phyloP scores from a whole-genome alignment of 53 echinoderm and acorn worm species.

The Mesocentrotus franciscanus region DNA sequence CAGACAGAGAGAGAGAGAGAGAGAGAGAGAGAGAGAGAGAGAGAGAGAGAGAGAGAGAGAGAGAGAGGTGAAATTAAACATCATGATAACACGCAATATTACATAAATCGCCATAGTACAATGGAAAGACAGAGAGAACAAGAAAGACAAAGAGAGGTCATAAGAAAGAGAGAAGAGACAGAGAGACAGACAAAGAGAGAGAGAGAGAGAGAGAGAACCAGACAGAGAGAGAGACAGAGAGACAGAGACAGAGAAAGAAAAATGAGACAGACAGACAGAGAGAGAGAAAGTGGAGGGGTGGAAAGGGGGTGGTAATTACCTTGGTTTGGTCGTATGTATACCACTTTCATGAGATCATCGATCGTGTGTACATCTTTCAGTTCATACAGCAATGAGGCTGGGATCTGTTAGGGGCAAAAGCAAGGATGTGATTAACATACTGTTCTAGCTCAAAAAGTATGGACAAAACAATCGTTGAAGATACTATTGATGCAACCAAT shows the following conservation, averaged over 20 bases:
- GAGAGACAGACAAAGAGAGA: no score
- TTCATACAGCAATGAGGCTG: slow-evolving; percentile 73
- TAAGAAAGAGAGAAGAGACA: no score
- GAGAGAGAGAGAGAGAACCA: no score
- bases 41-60: not conserved
- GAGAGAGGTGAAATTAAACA: no score
- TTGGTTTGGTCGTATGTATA: slow-evolving; percentile 28
- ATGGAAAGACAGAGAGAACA: no score
- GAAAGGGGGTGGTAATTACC: not conserved
- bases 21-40: no score
- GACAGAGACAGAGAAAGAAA: no score
- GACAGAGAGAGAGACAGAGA: not conserved
- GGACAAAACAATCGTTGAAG: not conserved
- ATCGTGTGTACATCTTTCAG: slow-evolving; percentile 72
- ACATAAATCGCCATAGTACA: no score
- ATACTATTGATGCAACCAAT: no score
- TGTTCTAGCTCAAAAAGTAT: not conserved
- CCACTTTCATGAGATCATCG: slow-evolving; percentile 71
- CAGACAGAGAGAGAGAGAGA: not conserved
- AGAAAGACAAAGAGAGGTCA: no score
- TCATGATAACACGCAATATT: no score
- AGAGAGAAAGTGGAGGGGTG: not conserved
- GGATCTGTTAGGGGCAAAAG: slow-evolving; percentile 65
- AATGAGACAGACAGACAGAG: no score
- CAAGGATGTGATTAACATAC: not conserved